A percentile compares a stretch with the other conserved stretches of the same genome.
Evolutionary conservation across 2,797 vertebrate species (phyloP).

Genomic region (Yasuhikotakia modesta): DNA sequence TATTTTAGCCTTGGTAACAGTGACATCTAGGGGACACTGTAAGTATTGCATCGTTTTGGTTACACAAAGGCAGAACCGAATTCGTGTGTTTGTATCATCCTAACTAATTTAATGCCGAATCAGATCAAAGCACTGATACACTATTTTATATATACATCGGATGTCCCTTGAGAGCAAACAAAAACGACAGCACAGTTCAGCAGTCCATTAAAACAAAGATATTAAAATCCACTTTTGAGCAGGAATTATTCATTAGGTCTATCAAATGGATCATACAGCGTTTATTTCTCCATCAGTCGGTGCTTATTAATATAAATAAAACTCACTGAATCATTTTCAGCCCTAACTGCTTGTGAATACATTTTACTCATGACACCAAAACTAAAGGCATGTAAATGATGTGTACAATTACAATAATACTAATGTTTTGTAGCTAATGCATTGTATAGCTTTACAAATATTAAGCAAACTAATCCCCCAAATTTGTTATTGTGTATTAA

Average conservation of each 20-base stretch:
- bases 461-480: not conserved
- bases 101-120: slow-evolving; percentile 10
- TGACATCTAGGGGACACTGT: slow-evolving; percentile 55
- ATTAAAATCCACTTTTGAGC: slow-evolving; percentile 36
- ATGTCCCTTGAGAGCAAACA: slow-evolving; percentile 3
- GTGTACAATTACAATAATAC: not conserved
- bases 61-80: too few relatives aligned
- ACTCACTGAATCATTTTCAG: slow-evolving; percentile 17
- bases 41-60: slow-evolving; percentile 28
- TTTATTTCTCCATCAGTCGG: slow-evolving; percentile 32
- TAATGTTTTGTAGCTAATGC: not conserved
- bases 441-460: not conserved
- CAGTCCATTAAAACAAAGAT: slow-evolving; percentile 12
- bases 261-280: slow-evolving; percentile 8
- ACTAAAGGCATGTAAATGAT: not conserved
- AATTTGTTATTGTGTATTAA: slow-evolving; percentile 57
- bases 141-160: not conserved
- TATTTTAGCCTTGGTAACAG: slow-evolving; percentile 34
- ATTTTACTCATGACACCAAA: not conserved
- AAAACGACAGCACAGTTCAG: slow-evolving; percentile 8
- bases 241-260: slow-evolving; percentile 34
- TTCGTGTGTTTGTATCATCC: slow-evolving; percentile 32
- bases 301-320: slow-evolving; percentile 35
- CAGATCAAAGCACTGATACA: not conserved
- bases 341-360: slow-evolving; percentile 20